Percentiles rank a stretch among this genome's conserved stretches.
These are phyloP conservation scores for Catharus fuscescens DNA, from an alignment of 2,113 vertebrate species.

Conservation along the genomic window DNA sequence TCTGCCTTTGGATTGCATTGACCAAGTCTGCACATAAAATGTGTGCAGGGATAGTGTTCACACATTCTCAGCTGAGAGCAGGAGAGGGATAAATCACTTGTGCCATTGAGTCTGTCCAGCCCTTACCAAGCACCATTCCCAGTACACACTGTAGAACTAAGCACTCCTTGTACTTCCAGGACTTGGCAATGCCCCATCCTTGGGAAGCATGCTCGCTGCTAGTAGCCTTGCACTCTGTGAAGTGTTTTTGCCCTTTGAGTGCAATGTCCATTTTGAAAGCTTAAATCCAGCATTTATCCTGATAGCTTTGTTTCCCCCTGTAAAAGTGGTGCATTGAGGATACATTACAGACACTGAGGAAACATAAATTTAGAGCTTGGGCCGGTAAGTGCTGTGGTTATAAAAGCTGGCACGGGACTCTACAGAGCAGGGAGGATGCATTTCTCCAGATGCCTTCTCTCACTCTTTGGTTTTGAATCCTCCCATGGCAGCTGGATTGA, in stretches of 20 bases:
- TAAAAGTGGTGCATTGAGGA: background rate
- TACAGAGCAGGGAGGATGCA: background rate
- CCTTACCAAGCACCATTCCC: background rate
- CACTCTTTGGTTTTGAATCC: background rate
- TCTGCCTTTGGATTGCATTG: background rate
- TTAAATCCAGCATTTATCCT: background rate
- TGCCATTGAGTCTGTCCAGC: background rate
- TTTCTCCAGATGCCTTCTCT: background rate
- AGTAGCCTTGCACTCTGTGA: background rate
- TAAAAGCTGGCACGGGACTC: background rate
- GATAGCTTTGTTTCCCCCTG: background rate
- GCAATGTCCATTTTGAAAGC: background rate
- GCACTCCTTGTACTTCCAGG: background rate
- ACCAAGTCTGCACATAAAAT: background rate
- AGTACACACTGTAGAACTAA: accelerated
- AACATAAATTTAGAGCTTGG: background rate
- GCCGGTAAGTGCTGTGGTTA: background rate
- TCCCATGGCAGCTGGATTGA: background rate
- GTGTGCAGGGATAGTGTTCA: background rate
- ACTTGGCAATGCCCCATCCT: background rate
- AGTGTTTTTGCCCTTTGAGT: background rate
- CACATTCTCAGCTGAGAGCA: background rate
- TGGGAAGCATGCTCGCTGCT: background rate
- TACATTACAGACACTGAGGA: background rate
- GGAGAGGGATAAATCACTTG: too few relatives aligned